Percentiles rank a stretch among this genome's conserved stretches.
phyloP scores from a whole-genome alignment of 2,888 invertebrate species.

The Monoplex corrugatus region DNA sequence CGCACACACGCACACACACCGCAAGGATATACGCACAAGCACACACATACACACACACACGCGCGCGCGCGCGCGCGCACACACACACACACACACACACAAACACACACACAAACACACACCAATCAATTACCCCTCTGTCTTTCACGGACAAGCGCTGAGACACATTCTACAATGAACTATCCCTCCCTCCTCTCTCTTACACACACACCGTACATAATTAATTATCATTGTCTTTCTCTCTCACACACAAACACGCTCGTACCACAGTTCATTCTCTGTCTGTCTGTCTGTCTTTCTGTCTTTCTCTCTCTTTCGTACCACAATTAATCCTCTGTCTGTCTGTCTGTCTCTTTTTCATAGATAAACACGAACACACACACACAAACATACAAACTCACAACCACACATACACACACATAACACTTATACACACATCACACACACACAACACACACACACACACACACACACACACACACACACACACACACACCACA shows the following conservation, averaged over 20 bases:
- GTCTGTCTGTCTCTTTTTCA: background rate
- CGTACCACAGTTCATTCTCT: background rate
- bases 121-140: background rate
- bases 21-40: background rate
- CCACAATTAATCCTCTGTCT: too few relatives aligned
- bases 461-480: too few relatives aligned
- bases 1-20: conserved; percentile 10
- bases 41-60: conserved; percentile 12
- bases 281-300: background rate
- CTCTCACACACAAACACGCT: background rate
- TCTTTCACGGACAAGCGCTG: too few relatives aligned
- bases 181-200: background rate
- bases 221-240: background rate
- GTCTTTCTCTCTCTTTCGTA: background rate
- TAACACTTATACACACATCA: too few relatives aligned
- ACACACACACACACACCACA: too few relatives aligned
- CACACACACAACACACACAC: too few relatives aligned
- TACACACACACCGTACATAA: too few relatives aligned
- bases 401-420: too few relatives aligned
- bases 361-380: too few relatives aligned
- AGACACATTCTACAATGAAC: background rate
- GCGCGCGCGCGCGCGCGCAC: background rate
- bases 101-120: background rate
- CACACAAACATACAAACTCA: too few relatives aligned
- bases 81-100: background rate